These are phyloP conservation scores for Tipula confusa DNA, from an alignment of 2,888 invertebrate genomes.

Conservation along the genomic window DNA sequence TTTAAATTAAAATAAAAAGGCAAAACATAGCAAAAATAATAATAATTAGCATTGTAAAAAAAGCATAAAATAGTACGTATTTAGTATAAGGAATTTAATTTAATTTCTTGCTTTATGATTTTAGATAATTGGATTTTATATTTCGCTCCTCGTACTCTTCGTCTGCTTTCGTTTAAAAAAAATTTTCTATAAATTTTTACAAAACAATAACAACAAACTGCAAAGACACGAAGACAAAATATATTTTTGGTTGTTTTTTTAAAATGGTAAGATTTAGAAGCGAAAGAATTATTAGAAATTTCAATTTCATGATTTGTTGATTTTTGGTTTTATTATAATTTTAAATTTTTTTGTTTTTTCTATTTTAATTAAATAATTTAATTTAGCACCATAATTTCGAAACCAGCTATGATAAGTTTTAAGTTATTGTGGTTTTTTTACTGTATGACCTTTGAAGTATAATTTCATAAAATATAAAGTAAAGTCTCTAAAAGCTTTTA, in stretches of 20 bases:
- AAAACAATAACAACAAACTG: not conserved
- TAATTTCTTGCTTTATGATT: not conserved
- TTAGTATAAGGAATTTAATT: not conserved
- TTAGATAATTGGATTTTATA: not conserved
- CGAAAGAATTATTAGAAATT: not conserved
- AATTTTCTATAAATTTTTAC: not conserved
- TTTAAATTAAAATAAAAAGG: no score
- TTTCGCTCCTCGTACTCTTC: not conserved
- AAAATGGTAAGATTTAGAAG: not conserved
- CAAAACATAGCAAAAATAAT: no score
- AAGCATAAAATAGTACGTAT: not conserved
- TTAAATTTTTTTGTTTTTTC: not conserved
- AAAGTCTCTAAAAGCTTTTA: no score
- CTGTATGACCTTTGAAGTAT: no score
- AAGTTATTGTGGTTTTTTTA: no score
- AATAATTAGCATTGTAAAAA: no score
- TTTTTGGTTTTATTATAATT: not conserved
- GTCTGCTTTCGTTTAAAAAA: no score
- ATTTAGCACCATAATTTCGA: no score
- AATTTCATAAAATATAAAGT: no score
- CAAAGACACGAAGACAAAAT: not conserved
- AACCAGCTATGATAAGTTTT: no score
- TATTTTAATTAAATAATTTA: not conserved
- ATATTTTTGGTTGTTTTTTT: no score
- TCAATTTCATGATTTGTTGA: not conserved